Percentiles rank a stretch among this genome's conserved stretches.
Conservation (phyloP, 2,113 vertebrate genomes). For the Gorsachius goisagi region DNA sequence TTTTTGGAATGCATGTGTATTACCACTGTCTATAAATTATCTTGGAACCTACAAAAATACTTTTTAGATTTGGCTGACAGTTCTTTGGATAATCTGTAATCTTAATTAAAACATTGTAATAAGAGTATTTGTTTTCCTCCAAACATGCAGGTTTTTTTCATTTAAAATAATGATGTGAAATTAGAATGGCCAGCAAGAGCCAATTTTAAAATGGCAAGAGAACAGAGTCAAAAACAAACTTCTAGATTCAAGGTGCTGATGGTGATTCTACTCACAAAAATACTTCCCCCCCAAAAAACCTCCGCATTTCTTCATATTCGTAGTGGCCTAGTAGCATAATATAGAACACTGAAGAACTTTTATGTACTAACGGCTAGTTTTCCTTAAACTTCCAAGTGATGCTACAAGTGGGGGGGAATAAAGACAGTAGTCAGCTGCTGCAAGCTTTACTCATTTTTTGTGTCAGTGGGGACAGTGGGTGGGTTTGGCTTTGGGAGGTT, state of each 20-base stretch:
- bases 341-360: neutral
- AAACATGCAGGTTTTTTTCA: neutral
- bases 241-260: neutral
- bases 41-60: neutral
- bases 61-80: neutral
- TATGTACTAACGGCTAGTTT: neutral
- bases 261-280: neutral
- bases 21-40: neutral
- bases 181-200: neutral
- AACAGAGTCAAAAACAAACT: neutral
- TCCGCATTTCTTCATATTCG: neutral
- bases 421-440: neutral
- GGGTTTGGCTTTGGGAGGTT: neutral
- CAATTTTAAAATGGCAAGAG: neutral
- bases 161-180: neutral
- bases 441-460: neutral
- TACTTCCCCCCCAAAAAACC: neutral
- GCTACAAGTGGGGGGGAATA: neutral
- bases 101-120: neutral
- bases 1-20: neutral
- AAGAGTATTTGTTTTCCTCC: neutral
- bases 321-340: neutral
- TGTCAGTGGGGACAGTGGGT: fast-evolving
- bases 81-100: neutral
- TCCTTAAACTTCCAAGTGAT: neutral